A percentile compares a stretch with the other conserved stretches of the same genome.
phyloP scores from a whole-genome alignment of 2,888 invertebrate species.

The Tetragonisca angustula region DNA sequence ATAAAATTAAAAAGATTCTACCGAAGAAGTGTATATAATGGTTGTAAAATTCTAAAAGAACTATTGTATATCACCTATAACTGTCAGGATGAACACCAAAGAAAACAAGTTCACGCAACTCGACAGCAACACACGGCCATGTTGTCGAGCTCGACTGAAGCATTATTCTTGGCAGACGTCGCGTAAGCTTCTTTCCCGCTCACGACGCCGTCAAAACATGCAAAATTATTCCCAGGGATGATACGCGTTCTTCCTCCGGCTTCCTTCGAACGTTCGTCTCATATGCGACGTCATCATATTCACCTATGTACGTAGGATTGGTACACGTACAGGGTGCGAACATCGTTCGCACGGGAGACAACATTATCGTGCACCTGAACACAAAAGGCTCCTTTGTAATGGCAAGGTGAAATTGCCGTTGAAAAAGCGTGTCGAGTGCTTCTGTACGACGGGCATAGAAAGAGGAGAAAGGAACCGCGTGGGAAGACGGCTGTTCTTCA shows the following conservation, averaged over 20 bases:
- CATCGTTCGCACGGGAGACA: slow-evolving; percentile 53
- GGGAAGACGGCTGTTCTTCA: slow-evolving; percentile 55
- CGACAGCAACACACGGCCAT: background rate
- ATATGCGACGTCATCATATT: background rate
- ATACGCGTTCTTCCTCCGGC: background rate
- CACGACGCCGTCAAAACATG: slow-evolving; percentile 47
- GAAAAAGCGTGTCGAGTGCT: slow-evolving; percentile 70
- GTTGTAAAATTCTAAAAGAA: too few relatives aligned
- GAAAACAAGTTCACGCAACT: background rate
- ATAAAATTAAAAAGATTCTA: too few relatives aligned
- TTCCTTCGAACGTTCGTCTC: background rate
- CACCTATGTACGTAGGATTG: background rate
- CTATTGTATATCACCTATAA: too few relatives aligned
- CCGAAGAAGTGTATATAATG: too few relatives aligned
- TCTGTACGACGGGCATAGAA: slow-evolving; percentile 56
- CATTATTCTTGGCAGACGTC: slow-evolving; percentile 31
- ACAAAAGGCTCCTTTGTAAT: slow-evolving; percentile 70
- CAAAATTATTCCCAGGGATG: slow-evolving; percentile 60
- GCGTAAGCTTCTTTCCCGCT: slow-evolving; percentile 35
- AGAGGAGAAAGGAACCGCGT: slow-evolving; percentile 47
- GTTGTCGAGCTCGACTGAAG: slow-evolving; percentile 43
- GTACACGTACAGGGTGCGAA: slow-evolving; percentile 31
- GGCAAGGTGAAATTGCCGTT: slow-evolving; percentile 60
- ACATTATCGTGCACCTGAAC: slow-evolving; percentile 75
- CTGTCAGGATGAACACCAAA: background rate